These are phyloP conservation scores for Saiga tatarica DNA, from an alignment of 2,113 vertebrate genomes.

Conservation along the genomic window DNA sequence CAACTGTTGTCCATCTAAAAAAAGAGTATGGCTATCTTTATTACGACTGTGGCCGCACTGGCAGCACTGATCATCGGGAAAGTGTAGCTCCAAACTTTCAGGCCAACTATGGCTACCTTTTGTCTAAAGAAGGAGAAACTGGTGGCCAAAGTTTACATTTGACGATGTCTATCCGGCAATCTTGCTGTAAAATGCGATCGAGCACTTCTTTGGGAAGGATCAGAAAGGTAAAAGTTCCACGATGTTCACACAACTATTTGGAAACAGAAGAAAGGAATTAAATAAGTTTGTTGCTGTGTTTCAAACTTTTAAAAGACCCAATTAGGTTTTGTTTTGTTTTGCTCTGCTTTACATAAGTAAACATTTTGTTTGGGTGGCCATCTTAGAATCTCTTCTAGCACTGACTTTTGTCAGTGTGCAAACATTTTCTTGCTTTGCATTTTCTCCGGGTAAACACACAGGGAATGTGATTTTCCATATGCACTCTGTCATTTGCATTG, in stretches of 20 bases:
- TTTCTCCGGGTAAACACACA: constrained; percentile 22
- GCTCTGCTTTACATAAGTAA: constrained; percentile 47
- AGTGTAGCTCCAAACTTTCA: not conserved
- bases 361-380: constrained; percentile 54
- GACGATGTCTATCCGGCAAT: not conserved
- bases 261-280: constrained; percentile 38
- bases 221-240: not conserved
- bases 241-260: not conserved
- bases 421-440: constrained; percentile 37
- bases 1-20: not conserved
- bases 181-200: not conserved
- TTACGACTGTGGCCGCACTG: not conserved
- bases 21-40: not conserved
- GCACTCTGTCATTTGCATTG: constrained; percentile 40
- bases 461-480: constrained; percentile 36
- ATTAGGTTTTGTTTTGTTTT: constrained; percentile 20
- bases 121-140: not conserved
- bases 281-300: not conserved
- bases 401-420: constrained; percentile 6
- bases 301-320: constrained; percentile 30
- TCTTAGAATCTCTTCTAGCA: not conserved
- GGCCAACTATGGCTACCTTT: not conserved
- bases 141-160: not conserved
- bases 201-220: not conserved
- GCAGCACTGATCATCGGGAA: not conserved